Percentiles rank a stretch among this genome's conserved stretches.
Conservation (phyloP, 1,140 invertebrate genomes). For the Trachelipus rathkii region DNA sequence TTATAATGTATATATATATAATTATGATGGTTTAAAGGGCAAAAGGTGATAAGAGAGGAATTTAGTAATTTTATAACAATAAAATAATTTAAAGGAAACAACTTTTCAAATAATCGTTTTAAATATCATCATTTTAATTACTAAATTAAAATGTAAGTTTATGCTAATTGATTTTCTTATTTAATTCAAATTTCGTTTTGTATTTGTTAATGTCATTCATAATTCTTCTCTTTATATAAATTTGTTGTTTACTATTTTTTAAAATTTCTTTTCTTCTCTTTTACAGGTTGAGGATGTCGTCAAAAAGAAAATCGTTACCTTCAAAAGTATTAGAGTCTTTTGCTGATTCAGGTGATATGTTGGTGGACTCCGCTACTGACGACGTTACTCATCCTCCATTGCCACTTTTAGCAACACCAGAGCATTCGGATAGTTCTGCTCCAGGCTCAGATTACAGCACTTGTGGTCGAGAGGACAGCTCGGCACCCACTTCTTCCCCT, state of each 20-base stretch:
- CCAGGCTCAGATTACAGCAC: slow-evolving; percentile 45
- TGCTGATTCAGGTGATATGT: slow-evolving; percentile 57
- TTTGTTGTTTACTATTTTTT: neutral
- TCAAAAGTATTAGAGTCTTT: slow-evolving; percentile 72
- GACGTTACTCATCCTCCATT: neutral
- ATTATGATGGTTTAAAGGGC: no score
- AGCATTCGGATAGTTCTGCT: slow-evolving; percentile 48
- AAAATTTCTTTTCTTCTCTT: slow-evolving; percentile 33
- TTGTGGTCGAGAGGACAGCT: slow-evolving; percentile 49
- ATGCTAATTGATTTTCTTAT: no score
- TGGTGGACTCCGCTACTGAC: slow-evolving; percentile 6
- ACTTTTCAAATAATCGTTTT: no score
- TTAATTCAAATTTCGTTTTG: no score
- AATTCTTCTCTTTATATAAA: no score
- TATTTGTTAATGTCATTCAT: no score
- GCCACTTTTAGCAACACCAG: slow-evolving; percentile 40
- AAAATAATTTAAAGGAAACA: no score
- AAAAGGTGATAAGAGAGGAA: no score
- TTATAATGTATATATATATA: no score
- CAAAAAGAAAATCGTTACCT: slow-evolving; percentile 86
- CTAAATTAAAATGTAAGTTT: no score
- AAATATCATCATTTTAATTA: no score
- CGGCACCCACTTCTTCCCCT: slow-evolving; percentile 55
- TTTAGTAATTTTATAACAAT: no score
- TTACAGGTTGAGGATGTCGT: slow-evolving; percentile 77